phyloP scores from a whole-genome alignment of 2,888 invertebrate genomes.

The Drosophila anceps region DNA sequence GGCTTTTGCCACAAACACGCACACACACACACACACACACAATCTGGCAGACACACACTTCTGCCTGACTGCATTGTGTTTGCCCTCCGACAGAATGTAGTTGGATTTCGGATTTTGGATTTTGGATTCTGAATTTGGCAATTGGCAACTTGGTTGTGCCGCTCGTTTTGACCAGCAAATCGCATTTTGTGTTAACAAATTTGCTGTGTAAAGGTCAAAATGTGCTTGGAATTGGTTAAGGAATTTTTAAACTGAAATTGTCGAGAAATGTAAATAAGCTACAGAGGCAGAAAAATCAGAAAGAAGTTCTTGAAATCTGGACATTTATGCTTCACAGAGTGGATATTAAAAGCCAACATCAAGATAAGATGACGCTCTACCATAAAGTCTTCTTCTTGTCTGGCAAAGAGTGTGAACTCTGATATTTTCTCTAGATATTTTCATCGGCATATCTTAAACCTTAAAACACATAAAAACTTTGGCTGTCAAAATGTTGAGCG shows the following conservation, averaged over 20 bases:
- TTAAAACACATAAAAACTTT: background rate
- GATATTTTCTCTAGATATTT: background rate
- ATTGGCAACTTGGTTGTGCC: conserved; percentile 35
- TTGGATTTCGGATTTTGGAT: conserved; percentile 55
- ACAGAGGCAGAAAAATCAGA: background rate
- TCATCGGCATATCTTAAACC: background rate
- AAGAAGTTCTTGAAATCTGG: background rate
- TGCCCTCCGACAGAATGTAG: conserved; percentile 61
- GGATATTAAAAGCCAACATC: background rate
- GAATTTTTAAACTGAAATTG: background rate
- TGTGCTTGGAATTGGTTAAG: background rate
- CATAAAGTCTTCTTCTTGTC: background rate
- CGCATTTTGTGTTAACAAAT: conserved; percentile 29
- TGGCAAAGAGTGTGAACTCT: background rate
- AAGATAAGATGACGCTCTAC: background rate
- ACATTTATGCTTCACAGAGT: background rate
- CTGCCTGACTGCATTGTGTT: conserved; percentile 55
- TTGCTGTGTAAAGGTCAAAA: conserved; percentile 2
- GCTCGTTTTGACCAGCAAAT: conserved; percentile 30
- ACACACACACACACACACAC: conserved; percentile 16
- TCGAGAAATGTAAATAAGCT: background rate
- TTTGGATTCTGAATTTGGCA: conserved; percentile 50
- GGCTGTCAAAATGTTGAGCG: background rate
- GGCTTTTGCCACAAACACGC: conserved; percentile 44
- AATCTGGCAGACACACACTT: conserved; percentile 14